These are phyloP conservation scores for Decapterus maruadsi DNA, from an alignment of 2,797 vertebrate species.

Conservation along the genomic window DNA sequence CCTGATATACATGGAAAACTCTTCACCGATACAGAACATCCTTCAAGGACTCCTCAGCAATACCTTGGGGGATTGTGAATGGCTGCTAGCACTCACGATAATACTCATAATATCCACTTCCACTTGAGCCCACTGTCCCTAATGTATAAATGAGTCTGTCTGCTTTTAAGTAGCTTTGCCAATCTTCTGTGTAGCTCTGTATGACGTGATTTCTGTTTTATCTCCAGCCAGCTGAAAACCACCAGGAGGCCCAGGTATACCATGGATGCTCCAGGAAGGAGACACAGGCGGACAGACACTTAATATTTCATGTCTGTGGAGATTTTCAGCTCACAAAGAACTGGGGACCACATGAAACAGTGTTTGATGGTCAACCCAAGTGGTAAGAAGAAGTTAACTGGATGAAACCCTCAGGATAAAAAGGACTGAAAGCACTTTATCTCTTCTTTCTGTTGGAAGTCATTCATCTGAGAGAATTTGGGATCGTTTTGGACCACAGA, in stretches of 20 bases:
- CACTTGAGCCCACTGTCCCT: slow-evolving; percentile 18
- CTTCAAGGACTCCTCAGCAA: neutral
- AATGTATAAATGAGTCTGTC: slow-evolving; percentile 41
- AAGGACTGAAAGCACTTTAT: slow-evolving; percentile 43
- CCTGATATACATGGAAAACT: slow-evolving; percentile 12
- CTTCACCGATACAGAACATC: neutral
- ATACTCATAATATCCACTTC: slow-evolving; percentile 7
- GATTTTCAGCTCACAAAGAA: slow-evolving; percentile 48
- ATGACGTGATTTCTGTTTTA: slow-evolving; percentile 53
- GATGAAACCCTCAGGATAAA: slow-evolving; percentile 57
- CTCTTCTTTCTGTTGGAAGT: slow-evolving; percentile 46
- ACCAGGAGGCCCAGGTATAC: slow-evolving; percentile 36
- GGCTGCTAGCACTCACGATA: neutral
- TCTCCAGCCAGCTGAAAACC: slow-evolving; percentile 59
- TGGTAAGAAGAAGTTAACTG: slow-evolving; percentile 62
- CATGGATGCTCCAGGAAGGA: slow-evolving; percentile 44
- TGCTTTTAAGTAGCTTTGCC: slow-evolving; percentile 16
- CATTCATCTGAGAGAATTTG: slow-evolving; percentile 60
- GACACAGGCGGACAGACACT: slow-evolving; percentile 28
- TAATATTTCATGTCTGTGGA: slow-evolving; percentile 73
- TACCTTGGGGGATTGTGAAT: slow-evolving; percentile 6
- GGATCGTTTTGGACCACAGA: slow-evolving; percentile 45
- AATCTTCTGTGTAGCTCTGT: slow-evolving; percentile 14
- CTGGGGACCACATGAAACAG: slow-evolving; percentile 64
- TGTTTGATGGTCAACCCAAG: slow-evolving; percentile 69